These are phyloP conservation scores for Drosophila subobscura DNA, from an alignment of 1,140 invertebrate species.

Conservation along the genomic window DNA sequence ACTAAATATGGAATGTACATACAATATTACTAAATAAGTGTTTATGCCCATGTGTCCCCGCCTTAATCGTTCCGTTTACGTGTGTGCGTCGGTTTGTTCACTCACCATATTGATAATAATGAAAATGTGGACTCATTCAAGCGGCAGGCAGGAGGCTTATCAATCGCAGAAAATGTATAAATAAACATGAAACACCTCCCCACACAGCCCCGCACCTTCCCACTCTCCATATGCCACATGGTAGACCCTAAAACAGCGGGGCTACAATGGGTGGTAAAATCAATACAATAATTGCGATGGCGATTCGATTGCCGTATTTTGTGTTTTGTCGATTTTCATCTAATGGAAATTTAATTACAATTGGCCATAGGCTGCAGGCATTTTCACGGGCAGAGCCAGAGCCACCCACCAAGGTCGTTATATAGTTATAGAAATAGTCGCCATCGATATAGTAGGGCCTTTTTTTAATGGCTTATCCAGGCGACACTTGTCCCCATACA, in stretches of 20 bases:
- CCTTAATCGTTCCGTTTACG: slow-evolving; percentile 20
- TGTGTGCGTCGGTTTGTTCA: not conserved
- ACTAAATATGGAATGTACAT: not conserved
- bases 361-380: too few relatives aligned
- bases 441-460: slow-evolving; percentile 1
- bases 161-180: slow-evolving; percentile 28
- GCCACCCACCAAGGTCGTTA: slow-evolving; percentile 17
- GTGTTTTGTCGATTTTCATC: slow-evolving; percentile 22
- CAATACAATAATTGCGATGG: slow-evolving; percentile 36
- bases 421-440: slow-evolving; percentile 18
- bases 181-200: slow-evolving; percentile 22
- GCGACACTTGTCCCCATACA: slow-evolving; percentile 39
- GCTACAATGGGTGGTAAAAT: slow-evolving; percentile 11
- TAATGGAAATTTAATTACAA: slow-evolving; percentile 41
- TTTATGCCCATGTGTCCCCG: not conserved
- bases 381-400: slow-evolving; percentile 6
- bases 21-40: not conserved
- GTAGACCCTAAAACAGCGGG: too few relatives aligned
- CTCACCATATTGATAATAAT: slow-evolving; percentile 23
- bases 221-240: too few relatives aligned
- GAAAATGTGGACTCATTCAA: slow-evolving; percentile 29
- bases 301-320: not conserved
- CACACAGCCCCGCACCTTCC: too few relatives aligned
- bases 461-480: slow-evolving; percentile 6
- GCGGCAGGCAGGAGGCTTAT: slow-evolving; percentile 32